Base-by-base conservation (phyloP, 2,113 vertebrate species). In the Oxyura jamaicensis region DNA sequence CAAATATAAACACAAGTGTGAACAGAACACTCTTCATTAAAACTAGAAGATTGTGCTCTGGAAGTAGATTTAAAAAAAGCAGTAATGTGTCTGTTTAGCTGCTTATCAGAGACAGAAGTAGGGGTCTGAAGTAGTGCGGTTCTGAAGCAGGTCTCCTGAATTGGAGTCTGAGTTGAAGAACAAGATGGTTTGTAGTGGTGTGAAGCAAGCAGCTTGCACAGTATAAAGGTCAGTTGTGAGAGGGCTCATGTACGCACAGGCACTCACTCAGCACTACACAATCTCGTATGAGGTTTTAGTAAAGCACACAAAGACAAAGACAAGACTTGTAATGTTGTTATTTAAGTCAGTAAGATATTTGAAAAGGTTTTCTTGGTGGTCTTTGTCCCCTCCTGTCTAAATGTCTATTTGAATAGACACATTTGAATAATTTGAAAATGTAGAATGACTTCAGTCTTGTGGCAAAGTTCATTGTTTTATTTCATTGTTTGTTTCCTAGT, bases 241-340 rank as follows among this genome's bases (percentile, higher is more conserved):
- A 29, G 18, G 3, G 26, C 39, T 66, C 31, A n/a, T 7, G 17
- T 8, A 73, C 13, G 28, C 41, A 62, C 2, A 0, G 1, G 42
- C 5, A 35, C 4, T 62, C 16, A 46, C 15, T 13, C 15, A 63
- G 8, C 11, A 10, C 42, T 65, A 68, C 22, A n/a, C 2, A 29
- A 6, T 33, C 36, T 66, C 26, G 53, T 36, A 21, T 33, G 5
- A 29, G 10, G 33, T 48, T 53, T 83, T 62, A 52, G 20, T 66
- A 75, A 69, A 69, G 33, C 3, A 23, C 12, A 33, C 20, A n/a
- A n/a, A n/a, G n/a, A 11, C 41, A 33, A 59, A 26, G 11, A 17
- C 29, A 71, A 65, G 28, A 50, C 46, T 36, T 88, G 18, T 68
- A 58, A 66, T 60, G 15, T 3, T 16, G n/a, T 52, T 83, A 35